phyloP scores from a whole-genome alignment of 2,797 vertebrate species.

The Numenius phaeopus region DNA sequence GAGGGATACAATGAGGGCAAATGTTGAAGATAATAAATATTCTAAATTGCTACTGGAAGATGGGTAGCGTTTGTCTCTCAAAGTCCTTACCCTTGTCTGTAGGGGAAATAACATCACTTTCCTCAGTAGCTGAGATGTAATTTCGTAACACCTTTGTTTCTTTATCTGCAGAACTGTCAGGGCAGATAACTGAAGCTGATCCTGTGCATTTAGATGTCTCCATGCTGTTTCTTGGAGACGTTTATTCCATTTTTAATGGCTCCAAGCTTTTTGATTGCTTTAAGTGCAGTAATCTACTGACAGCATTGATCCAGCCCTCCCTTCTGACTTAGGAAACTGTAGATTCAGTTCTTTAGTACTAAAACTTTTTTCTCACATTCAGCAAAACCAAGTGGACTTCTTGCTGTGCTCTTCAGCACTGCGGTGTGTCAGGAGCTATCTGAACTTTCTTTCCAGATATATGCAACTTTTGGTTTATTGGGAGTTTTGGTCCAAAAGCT shows the following conservation, averaged over 20 bases:
- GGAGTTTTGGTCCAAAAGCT: neutral
- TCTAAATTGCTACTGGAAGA: neutral
- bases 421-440: fast-evolving
- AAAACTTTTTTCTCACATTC: neutral
- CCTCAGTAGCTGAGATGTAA: neutral
- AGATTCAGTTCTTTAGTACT: neutral
- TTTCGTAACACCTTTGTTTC: neutral
- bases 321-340: neutral
- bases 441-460: neutral
- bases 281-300: neutral
- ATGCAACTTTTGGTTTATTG: neutral
- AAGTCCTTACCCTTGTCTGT: neutral
- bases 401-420: neutral
- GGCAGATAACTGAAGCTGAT: neutral
- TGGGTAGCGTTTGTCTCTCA: neutral
- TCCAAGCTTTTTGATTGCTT: fast-evolving
- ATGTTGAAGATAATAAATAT: neutral
- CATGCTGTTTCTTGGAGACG: neutral
- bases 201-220: neutral
- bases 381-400: neutral
- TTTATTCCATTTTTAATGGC: neutral
- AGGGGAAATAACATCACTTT: neutral
- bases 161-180: neutral
- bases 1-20: neutral
- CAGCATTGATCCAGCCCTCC: neutral